Conservation (phyloP, 2,888 invertebrate genomes). For the Acanthoscelides obtectus region DNA sequence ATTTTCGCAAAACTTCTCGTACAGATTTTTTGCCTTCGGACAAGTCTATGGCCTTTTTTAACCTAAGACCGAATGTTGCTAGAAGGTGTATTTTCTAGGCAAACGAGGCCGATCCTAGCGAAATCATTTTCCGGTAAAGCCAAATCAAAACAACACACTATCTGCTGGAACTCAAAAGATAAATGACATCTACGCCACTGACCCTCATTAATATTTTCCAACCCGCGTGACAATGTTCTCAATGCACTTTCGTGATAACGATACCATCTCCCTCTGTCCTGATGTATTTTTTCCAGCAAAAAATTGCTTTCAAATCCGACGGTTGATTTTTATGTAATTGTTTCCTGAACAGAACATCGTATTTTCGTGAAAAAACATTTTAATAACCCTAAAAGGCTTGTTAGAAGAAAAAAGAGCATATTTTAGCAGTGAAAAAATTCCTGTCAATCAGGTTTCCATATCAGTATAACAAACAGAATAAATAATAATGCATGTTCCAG, state of each 20-base stretch:
- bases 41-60: too few relatives aligned
- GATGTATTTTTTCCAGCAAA: neutral
- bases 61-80: too few relatives aligned
- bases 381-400: neutral
- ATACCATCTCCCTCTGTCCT: neutral
- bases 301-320: neutral
- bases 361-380: neutral
- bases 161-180: too few relatives aligned
- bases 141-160: too few relatives aligned
- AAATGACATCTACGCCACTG: neutral
- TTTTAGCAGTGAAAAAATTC: neutral
- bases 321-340: neutral
- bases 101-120: too few relatives aligned
- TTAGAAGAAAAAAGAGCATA: neutral
- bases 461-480: neutral
- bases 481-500: neutral
- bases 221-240: conserved; percentile 1
- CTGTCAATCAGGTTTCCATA: neutral
- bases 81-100: too few relatives aligned
- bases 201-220: neutral
- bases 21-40: too few relatives aligned
- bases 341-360: neutral
- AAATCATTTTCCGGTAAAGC: too few relatives aligned
- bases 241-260: conserved; percentile 5
- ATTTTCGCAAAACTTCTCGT: too few relatives aligned